Percentiles rank a stretch among this genome's conserved stretches.
phyloP scores from a whole-genome alignment of 2,113 vertebrate genomes.

The Tauraco erythrolophus region DNA sequence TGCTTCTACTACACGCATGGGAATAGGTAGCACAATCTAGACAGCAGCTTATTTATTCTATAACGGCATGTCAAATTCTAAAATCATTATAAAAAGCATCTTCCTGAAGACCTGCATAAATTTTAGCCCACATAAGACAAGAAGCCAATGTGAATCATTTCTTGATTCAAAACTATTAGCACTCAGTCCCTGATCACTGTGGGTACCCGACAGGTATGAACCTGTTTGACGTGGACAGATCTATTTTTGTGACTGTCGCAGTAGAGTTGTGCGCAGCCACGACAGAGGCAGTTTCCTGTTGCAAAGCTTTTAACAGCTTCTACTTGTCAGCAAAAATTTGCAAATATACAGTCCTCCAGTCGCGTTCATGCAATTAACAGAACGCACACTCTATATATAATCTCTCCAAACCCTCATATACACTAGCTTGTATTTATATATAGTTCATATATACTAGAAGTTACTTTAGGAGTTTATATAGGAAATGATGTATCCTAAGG shows the following conservation, averaged over 20 bases:
- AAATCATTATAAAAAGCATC: not conserved
- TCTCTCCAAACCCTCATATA: too few species aligned
- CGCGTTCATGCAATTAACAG: not conserved
- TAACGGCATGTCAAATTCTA: not conserved
- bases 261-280: not conserved
- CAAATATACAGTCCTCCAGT: not conserved
- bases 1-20: not conserved
- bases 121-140: not conserved
- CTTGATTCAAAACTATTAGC: not conserved
- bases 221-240: rapidly evolving
- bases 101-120: not conserved
- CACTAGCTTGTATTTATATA: too few species aligned
- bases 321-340: not conserved
- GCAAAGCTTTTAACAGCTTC: not conserved
- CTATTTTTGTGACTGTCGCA: not conserved
- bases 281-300: not conserved
- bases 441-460: not conserved
- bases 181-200: not conserved
- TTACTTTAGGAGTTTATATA: not conserved
- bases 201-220: not conserved
- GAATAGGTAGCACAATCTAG: not conserved
- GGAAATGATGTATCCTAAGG: not conserved
- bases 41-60: not conserved
- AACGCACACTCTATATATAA: not conserved
- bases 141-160: not conserved